Percentiles rank a stretch among this genome's conserved stretches.
Conservation (phyloP, 2,888 invertebrate genomes). For the Pantelozetes paolii region DNA sequence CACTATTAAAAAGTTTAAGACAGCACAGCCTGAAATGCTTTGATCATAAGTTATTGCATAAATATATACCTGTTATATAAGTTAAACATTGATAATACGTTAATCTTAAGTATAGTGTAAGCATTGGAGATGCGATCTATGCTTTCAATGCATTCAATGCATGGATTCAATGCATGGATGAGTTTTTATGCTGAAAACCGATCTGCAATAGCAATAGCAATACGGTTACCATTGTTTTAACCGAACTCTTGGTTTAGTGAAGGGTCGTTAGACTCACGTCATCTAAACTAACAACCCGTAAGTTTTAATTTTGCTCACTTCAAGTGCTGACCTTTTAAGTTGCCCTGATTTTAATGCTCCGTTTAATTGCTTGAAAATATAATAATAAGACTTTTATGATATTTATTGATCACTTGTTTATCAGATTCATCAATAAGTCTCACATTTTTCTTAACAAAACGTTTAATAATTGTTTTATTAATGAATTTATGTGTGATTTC, state of each 20-base stretch:
- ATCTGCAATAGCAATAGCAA: no score
- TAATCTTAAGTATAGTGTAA: slow-evolving; percentile 31
- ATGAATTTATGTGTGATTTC: no score
- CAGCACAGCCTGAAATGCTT: slow-evolving; percentile 13
- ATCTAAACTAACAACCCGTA: slow-evolving; percentile 24
- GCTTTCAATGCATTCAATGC: no score
- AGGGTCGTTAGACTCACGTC: slow-evolving; percentile 32
- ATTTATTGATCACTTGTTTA: slow-evolving; percentile 11
- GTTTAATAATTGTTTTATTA: no score
- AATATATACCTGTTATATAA: slow-evolving; percentile 30
- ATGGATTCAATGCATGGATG: slow-evolving; percentile 30
- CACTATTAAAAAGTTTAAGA: neutral
- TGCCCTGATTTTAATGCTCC: slow-evolving; percentile 30
- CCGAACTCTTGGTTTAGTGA: slow-evolving; percentile 15
- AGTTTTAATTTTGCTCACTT: slow-evolving; percentile 14
- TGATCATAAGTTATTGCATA: slow-evolving; percentile 30
- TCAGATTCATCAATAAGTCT: no score
- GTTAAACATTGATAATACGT: neutral
- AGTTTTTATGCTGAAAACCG: neutral
- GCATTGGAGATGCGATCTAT: slow-evolving; percentile 20
- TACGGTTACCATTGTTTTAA: slow-evolving; percentile 31
- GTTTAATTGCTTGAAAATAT: slow-evolving; percentile 11
- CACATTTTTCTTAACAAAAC: no score
- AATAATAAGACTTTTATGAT: no score
- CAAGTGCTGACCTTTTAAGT: slow-evolving; percentile 16